A percentile compares a stretch with the other conserved stretches of the same genome.
phyloP scores from a whole-genome alignment of 2,797 vertebrate genomes.

The Amniataba percoides region DNA sequence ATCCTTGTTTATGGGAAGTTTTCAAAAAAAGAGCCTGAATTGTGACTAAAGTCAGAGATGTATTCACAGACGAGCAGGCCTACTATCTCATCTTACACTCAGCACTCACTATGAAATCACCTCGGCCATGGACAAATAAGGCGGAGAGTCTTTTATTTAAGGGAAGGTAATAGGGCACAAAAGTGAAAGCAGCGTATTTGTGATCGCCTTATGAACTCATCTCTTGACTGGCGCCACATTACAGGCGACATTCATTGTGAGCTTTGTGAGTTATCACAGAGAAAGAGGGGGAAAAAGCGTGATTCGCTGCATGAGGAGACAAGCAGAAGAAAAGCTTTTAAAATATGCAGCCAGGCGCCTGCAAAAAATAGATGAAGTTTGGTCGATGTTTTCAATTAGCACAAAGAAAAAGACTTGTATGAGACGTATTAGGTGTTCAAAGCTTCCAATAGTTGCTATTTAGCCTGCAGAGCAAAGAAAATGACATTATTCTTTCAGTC shows the following conservation, averaged over 20 bases:
- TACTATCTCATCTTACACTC: slow-evolving; percentile 36
- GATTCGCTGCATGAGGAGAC: slow-evolving; percentile 22
- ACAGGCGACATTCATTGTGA: slow-evolving; percentile 34
- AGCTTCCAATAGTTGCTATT: slow-evolving; percentile 43
- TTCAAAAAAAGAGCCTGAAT: slow-evolving; percentile 71
- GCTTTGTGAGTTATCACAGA: slow-evolving; percentile 22
- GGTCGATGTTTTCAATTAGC: slow-evolving; percentile 40
- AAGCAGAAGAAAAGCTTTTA: slow-evolving; percentile 21
- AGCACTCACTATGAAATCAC: slow-evolving; percentile 60
- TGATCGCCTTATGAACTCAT: slow-evolving; percentile 50
- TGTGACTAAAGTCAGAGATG: slow-evolving; percentile 68
- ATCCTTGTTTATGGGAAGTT: slow-evolving; percentile 70
- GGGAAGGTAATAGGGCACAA: slow-evolving; percentile 39
- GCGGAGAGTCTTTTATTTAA: slow-evolving; percentile 20
- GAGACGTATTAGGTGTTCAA: slow-evolving; percentile 41
- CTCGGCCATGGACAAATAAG: slow-evolving; percentile 31
- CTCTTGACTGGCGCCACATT: slow-evolving; percentile 38
- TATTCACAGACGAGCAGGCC: slow-evolving; percentile 72
- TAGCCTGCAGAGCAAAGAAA: slow-evolving; percentile 38
- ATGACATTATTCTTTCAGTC: slow-evolving; percentile 35
- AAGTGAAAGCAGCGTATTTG: slow-evolving; percentile 33
- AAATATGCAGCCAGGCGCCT: slow-evolving; percentile 16
- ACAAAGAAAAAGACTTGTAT: slow-evolving; percentile 42
- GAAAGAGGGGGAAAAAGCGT: neutral
- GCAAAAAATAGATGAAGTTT: slow-evolving; percentile 31